These are phyloP conservation scores for Echiichthys vipera DNA, from an alignment of 2,797 vertebrate species.

Conservation along the genomic window DNA sequence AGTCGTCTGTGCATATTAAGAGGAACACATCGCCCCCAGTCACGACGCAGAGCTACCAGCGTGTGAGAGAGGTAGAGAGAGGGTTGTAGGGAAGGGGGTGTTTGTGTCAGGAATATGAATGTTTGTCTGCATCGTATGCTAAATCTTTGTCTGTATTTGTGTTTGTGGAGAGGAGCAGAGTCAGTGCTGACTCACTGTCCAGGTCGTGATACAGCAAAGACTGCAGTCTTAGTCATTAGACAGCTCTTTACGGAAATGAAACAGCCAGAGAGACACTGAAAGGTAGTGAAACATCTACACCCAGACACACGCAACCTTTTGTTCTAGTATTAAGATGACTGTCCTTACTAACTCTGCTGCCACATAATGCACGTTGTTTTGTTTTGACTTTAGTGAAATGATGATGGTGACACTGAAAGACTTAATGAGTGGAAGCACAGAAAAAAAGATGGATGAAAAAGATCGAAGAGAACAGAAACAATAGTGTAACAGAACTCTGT, in stretches of 20 bases:
- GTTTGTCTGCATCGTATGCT: slow-evolving; percentile 77
- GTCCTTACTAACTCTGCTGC: slow-evolving; percentile 13
- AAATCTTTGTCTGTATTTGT: slow-evolving; percentile 64
- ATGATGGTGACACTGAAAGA: not conserved
- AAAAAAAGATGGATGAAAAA: not conserved
- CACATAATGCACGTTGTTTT: slow-evolving; percentile 15
- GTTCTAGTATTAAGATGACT: no score
- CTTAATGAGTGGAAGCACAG: slow-evolving; percentile 1
- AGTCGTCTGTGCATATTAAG: slow-evolving; percentile 80
- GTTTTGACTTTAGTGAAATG: slow-evolving; percentile 8
- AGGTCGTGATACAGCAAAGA: slow-evolving; percentile 77
- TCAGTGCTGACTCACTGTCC: slow-evolving; percentile 83
- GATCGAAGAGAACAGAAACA: slow-evolving; percentile 6
- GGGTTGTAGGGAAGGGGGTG: slow-evolving; percentile 50
- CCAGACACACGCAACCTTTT: no score
- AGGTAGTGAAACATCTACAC: no score
- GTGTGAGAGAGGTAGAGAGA: slow-evolving; percentile 53
- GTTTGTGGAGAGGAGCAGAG: slow-evolving; percentile 52
- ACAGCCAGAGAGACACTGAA: slow-evolving; percentile 23
- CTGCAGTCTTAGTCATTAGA: slow-evolving; percentile 83
- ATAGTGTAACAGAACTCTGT: not conserved
- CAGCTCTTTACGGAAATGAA: slow-evolving; percentile 63
- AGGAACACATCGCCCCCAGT: slow-evolving; percentile 81
- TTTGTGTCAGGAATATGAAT: slow-evolving; percentile 79
- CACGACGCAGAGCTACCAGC: slow-evolving; percentile 78